Evolutionary conservation across 2,888 invertebrate species (phyloP), one percentile per base, ranked within the genome.

Genomic region (Drosophila tanythrix): DNA sequence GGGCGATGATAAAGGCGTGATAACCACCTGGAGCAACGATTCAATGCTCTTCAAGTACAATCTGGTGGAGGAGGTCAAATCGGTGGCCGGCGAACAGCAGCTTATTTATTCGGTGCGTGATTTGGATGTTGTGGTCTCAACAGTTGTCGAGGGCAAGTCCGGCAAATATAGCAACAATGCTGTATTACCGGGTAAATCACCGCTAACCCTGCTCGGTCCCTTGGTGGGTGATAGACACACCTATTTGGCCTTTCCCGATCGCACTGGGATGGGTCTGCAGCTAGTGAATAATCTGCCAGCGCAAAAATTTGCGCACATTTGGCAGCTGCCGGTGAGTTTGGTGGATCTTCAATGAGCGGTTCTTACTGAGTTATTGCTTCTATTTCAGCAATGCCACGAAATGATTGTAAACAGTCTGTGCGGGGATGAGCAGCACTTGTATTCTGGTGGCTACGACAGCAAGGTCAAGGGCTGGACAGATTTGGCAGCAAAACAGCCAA

Each of bases 1-100:
- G 1, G 93, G 93, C 29, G 93, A 93, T 70, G 93, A 93, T 61
- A 92, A 93, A 64, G 93, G 93, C 27, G 92, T 92, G 4, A 92
- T 93, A 25, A 92, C 92, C 35, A 92, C 90, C 70, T 93, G 93
- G 93, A 81, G 84, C 63, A 90, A 93, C 57, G 92, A 93, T 72
- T 92, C 91, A 71, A 93, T 93, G 88, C 79, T 91, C 7, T 92
- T 92, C 25, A 93, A 93, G 76, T 93, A 92, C 71, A 93, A 91
- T 81, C 69, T 93, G 52, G 90, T 93, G 2, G 93, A 93, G 76
- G 92, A 93, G 70, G 92, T 93, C 0, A 93, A 93, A 62, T 92
- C 93, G 0, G 64, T 93, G 51, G 92, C 91, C 3, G 92, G 90
- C 1, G 92, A 93, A 59, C 67, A 91, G 43, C 86, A 84, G 18